A percentile compares a stretch with the other conserved stretches of the same genome.
Evolutionary conservation across 2,113 vertebrate genomes (phyloP).

Genomic region (Nestor notabilis): DNA sequence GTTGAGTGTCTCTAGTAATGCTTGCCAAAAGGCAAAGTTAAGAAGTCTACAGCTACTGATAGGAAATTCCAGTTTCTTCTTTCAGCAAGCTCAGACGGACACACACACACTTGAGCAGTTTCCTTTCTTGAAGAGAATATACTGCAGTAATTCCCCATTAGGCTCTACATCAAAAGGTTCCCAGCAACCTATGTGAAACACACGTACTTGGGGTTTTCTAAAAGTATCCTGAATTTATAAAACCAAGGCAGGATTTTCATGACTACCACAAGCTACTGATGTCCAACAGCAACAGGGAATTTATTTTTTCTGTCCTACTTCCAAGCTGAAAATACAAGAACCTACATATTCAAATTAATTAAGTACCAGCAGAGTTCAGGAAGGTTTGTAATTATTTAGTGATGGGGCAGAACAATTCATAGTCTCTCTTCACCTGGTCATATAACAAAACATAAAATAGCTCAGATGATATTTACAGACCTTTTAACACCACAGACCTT

Average conservation of each 20-base stretch:
- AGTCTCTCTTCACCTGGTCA: neutral
- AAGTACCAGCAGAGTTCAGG: neutral
- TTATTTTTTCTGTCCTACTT: neutral
- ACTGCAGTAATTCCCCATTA: neutral
- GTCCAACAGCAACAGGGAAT: neutral
- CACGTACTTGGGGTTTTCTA: neutral
- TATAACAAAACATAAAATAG: neutral
- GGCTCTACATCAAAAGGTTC: neutral
- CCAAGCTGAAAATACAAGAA: neutral
- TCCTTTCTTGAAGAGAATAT: neutral
- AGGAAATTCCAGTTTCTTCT: neutral
- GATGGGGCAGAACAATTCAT: neutral
- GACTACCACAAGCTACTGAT: neutral
- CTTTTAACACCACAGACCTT: neutral
- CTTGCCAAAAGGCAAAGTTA: neutral
- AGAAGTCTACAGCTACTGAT: neutral
- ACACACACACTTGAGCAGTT: neutral
- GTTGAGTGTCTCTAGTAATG: neutral
- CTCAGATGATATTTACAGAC: neutral
- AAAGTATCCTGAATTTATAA: neutral
- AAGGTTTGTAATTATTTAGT: neutral
- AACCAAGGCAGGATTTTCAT: neutral
- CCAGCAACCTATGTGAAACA: neutral
- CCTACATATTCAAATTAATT: neutral
- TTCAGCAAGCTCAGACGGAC: neutral